Evolutionary conservation across 2,888 invertebrate species (phyloP), one percentile per base, ranked within the genome.

Genomic region (Vanessa cardui): DNA sequence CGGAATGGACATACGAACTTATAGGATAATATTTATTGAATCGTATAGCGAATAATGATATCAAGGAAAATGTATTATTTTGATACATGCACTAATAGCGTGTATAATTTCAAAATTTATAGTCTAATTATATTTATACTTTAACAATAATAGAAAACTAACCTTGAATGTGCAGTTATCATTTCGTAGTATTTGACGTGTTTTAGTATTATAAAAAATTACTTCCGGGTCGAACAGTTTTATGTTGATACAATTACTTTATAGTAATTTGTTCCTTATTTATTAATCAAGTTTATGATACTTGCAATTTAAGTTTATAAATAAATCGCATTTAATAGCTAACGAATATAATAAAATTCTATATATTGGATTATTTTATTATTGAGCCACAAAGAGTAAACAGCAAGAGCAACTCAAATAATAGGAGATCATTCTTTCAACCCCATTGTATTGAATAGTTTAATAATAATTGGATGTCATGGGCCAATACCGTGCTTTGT

Each of bases 1-100:
- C 68, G 89, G 89, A 44, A 87, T 90, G 87, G 93, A 93, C 71
- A 82, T 93, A 66, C 86, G 93, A 15, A 86, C 85, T 12, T 92
- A 92, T 65, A 86, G 80, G 74, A 82, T 92, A 59, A 50, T 88
- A 12, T 89, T 92, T 65, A 74, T 86, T 44, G 80, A 83, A 66
- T 72, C 70, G 15, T 61, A 59, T 15, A 71, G 68, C 46, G 71
- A 74, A 62, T 73, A 66, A 66, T 46, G 47, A 44, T 4, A 26
- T 1, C 9, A 39, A 56, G 6, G n/a, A 39, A n/a, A 18, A 18
- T 39, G 18, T 56, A 39, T 33, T n/a, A n/a, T 56, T 33, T 47
- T 6, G 46, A 26, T 65, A 52, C 46, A 60, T 47, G 6, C 46
- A 18, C 61, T 58, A 46, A 50, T 5, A 70, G 45, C 62, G 60